phyloP scores from a whole-genome alignment of 2,113 vertebrate species.

The Martes martes region DNA sequence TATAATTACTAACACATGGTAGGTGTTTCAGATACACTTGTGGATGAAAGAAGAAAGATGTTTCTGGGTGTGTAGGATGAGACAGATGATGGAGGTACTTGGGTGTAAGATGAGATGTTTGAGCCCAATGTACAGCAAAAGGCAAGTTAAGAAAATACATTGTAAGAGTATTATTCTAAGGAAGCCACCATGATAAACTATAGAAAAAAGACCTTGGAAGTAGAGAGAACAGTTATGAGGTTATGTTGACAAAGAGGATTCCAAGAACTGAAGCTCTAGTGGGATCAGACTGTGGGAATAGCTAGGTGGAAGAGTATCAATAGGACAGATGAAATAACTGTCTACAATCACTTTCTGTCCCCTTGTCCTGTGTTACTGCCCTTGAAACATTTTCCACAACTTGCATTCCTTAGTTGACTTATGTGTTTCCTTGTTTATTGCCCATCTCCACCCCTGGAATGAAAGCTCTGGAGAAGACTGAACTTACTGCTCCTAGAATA shows the following conservation, averaged over 20 bases:
- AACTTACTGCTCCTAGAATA: background rate
- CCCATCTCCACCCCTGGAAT: background rate
- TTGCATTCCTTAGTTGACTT: background rate
- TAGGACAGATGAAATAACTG: background rate
- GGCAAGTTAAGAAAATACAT: background rate
- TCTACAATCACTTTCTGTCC: background rate
- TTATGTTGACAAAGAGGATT: background rate
- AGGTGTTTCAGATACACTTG: background rate
- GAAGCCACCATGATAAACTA: background rate
- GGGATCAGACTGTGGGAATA: background rate
- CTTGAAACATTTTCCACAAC: background rate
- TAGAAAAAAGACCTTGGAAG: background rate
- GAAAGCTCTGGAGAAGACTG: background rate
- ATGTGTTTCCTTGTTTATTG: background rate
- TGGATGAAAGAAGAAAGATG: background rate
- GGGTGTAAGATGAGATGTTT: background rate
- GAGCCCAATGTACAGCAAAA: background rate
- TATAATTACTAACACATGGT: background rate
- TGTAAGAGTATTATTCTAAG: background rate
- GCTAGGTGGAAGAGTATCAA: background rate
- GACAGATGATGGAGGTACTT: background rate
- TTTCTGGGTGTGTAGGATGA: background rate
- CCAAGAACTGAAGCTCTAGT: accelerated
- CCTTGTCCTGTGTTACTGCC: background rate
- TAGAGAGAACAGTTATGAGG: background rate